Conservation (phyloP, 2,888 invertebrate genomes). For the Ditylenchus weischeri region DNA sequence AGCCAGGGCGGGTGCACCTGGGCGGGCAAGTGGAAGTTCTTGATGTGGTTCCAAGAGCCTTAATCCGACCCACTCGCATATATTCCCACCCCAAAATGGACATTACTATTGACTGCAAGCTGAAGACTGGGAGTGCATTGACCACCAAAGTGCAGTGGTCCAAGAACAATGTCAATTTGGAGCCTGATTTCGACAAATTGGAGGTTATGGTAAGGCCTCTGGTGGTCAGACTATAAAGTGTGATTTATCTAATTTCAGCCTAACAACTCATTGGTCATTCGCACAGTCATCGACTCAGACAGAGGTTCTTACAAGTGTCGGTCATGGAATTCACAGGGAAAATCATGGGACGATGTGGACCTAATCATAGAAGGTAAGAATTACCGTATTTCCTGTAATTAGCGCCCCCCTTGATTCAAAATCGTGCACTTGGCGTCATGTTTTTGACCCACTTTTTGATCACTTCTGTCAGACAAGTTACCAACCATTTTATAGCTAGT, state of each 20-base stretch:
- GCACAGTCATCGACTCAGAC: slow-evolving; percentile 28
- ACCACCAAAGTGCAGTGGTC: slow-evolving; percentile 37
- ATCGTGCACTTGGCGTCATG: too few relatives aligned
- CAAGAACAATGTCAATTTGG: slow-evolving; percentile 33
- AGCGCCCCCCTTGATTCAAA: too few relatives aligned
- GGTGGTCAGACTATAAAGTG: too few relatives aligned
- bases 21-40: slow-evolving; percentile 9
- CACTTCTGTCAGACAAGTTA: too few relatives aligned
- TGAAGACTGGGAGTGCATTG: slow-evolving; percentile 29
- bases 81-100: slow-evolving; percentile 14
- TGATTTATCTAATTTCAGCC: slow-evolving; percentile 10
- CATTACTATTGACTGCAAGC: slow-evolving; percentile 33
- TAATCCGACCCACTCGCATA: slow-evolving; percentile 32
- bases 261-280: slow-evolving; percentile 35
- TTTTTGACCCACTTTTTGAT: too few relatives aligned
- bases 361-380: slow-evolving; percentile 33
- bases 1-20: slow-evolving; percentile 20
- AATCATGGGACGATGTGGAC: slow-evolving; percentile 37
- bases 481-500: too few relatives aligned
- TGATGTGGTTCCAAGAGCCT: slow-evolving; percentile 32
- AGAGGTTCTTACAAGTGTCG: slow-evolving; percentile 38
- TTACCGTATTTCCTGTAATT: too few relatives aligned
- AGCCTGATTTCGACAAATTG: slow-evolving; percentile 32
- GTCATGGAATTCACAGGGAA: slow-evolving; percentile 36
- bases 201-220: slow-evolving; percentile 10